These are phyloP conservation scores for Jacana jacana DNA, from an alignment of 2,113 vertebrate genomes.

Conservation along the genomic window DNA sequence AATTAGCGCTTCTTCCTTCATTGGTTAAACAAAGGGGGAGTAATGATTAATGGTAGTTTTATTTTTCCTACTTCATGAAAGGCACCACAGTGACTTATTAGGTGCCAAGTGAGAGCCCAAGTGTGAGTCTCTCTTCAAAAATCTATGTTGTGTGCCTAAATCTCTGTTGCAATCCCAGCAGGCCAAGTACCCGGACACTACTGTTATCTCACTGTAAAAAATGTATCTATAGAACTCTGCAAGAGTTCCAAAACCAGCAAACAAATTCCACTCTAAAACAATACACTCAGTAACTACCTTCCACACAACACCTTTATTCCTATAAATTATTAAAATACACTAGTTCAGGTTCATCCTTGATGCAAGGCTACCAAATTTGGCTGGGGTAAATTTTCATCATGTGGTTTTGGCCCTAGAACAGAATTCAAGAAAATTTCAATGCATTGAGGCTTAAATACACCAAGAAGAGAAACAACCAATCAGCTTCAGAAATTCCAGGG, in stretches of 20 bases:
- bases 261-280: neutral
- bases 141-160: neutral
- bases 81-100: neutral
- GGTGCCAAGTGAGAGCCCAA: neutral
- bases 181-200: neutral
- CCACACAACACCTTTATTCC: neutral
- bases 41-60: neutral
- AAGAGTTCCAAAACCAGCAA: neutral
- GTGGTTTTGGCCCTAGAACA: neutral
- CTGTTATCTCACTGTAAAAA: neutral
- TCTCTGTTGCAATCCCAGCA: neutral
- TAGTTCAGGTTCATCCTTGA: neutral
- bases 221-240: neutral
- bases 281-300: neutral
- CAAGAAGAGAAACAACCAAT: conserved; percentile 6
- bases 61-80: neutral
- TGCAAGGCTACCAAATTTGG: neutral
- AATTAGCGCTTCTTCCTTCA: neutral
- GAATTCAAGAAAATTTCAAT: neutral
- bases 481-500: conserved; percentile 33
- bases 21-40: neutral
- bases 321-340: neutral
- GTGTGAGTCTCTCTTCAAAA: neutral
- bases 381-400: neutral
- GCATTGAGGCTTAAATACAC: neutral